These are phyloP conservation scores for Thymelicus lineola DNA, from an alignment of 2,888 invertebrate species.

Conservation along the genomic window DNA sequence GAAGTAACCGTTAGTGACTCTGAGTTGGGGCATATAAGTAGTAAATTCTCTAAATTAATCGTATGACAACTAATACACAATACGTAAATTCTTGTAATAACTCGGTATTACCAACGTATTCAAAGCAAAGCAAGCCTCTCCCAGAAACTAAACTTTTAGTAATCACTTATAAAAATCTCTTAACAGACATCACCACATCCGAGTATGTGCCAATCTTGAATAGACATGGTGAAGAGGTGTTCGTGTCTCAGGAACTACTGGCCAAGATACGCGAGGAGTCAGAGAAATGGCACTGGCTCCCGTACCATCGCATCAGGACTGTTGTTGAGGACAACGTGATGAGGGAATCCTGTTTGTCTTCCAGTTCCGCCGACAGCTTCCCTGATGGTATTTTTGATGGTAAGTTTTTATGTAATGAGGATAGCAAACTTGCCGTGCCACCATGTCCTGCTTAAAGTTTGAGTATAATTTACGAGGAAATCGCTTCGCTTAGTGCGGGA, in stretches of 20 bases:
- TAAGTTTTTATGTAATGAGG: conserved; percentile 45
- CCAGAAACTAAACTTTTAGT: background rate
- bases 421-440: background rate
- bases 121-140: no score
- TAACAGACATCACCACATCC: conserved; percentile 46
- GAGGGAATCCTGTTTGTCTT: conserved; percentile 53
- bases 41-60: no score
- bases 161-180: conserved; percentile 8
- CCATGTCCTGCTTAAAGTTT: no score
- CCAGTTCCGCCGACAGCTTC: conserved; percentile 83
- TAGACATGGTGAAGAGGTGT: conserved; percentile 63
- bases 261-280: conserved; percentile 61
- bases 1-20: no score
- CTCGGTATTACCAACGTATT: no score
- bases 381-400: conserved; percentile 78
- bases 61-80: no score
- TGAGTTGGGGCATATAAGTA: no score
- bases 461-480: no score
- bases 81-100: no score
- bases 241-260: conserved; percentile 62
- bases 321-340: conserved; percentile 59
- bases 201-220: conserved; percentile 49
- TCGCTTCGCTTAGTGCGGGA: no score
- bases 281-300: conserved; percentile 74
- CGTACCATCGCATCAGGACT: conserved; percentile 71